These are phyloP conservation scores for Chelidonichthys spinosus DNA, from an alignment of 2,797 vertebrate species.

Conservation along the genomic window DNA sequence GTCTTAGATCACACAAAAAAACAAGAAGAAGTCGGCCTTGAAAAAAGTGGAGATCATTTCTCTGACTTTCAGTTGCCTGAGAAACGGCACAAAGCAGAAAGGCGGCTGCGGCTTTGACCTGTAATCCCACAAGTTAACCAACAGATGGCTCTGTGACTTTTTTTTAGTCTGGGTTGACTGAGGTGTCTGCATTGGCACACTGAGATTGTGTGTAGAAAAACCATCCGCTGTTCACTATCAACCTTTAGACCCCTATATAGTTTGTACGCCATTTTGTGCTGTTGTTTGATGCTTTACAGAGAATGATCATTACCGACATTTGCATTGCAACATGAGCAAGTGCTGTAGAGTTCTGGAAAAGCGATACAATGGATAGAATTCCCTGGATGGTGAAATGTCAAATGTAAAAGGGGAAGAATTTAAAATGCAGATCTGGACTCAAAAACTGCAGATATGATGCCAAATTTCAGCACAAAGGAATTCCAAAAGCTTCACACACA, in stretches of 20 bases:
- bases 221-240: conserved; percentile 23
- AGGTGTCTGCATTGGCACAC: conserved; percentile 19
- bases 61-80: conserved; percentile 50
- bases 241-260: conserved; percentile 31
- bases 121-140: conserved; percentile 52
- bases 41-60: conserved; percentile 29
- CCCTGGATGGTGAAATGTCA: background rate
- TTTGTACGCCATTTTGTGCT: conserved; percentile 35
- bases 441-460: background rate
- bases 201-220: conserved; percentile 17
- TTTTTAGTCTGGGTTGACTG: conserved; percentile 33
- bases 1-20: conserved; percentile 28
- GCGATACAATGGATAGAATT: background rate
- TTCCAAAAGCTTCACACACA: background rate
- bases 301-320: background rate
- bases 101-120: conserved; percentile 19
- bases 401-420: background rate
- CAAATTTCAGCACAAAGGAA: background rate
- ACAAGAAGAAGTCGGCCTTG: conserved; percentile 2
- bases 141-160: conserved; percentile 71
- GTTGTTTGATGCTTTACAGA: background rate
- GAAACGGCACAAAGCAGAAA: conserved; percentile 39
- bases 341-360: background rate
- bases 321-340: background rate
- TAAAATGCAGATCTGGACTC: background rate